Conservation (phyloP, 2,113 vertebrate genomes). For the Zootoca vivipara region DNA sequence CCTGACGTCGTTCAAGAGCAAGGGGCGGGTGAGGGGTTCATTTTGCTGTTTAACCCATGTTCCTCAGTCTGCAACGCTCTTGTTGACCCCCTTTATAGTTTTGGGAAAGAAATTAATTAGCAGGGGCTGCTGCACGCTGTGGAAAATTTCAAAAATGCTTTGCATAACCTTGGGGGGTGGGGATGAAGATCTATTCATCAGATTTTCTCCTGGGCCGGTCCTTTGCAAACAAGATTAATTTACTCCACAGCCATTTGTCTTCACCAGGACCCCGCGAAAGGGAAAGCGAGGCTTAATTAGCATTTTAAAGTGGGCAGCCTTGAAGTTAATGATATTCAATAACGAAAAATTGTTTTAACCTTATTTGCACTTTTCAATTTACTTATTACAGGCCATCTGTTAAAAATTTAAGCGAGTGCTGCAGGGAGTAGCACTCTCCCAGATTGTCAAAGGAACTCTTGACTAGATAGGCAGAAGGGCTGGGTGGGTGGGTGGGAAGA, state of each 20-base stretch:
- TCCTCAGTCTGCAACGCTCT: conserved; percentile 28
- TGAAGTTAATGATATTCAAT: conserved; percentile 79
- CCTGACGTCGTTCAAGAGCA: neutral
- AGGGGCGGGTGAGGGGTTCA: neutral
- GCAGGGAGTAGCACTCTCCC: conserved; percentile 59
- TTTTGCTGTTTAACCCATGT: conserved; percentile 19
- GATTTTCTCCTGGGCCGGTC: conserved; percentile 49
- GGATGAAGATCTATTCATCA: conserved; percentile 12
- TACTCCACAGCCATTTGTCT: conserved; percentile 59
- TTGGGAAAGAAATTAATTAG: conserved; percentile 41
- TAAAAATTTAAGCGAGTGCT: conserved; percentile 72
- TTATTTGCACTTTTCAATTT: conserved; percentile 79
- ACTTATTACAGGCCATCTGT: conserved; percentile 77
- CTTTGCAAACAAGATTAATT: conserved; percentile 62
- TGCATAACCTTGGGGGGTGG: conserved; percentile 31
- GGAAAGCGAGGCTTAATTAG: conserved; percentile 71
- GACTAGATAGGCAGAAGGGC: conserved; percentile 60
- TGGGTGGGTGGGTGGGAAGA: neutral
- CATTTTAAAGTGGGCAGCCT: conserved; percentile 75
- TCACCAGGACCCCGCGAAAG: conserved; percentile 59
- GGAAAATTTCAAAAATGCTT: conserved; percentile 39
- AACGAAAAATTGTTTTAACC: conserved; percentile 78
- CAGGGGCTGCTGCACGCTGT: conserved; percentile 20
- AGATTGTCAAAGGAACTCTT: conserved; percentile 68
- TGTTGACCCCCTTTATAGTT: conserved; percentile 38